Percentiles rank a stretch among this genome's conserved stretches.
These are phyloP conservation scores for Sphaerodactylus townsendi DNA, from an alignment of 2,113 vertebrate genomes.

Conservation along the genomic window DNA sequence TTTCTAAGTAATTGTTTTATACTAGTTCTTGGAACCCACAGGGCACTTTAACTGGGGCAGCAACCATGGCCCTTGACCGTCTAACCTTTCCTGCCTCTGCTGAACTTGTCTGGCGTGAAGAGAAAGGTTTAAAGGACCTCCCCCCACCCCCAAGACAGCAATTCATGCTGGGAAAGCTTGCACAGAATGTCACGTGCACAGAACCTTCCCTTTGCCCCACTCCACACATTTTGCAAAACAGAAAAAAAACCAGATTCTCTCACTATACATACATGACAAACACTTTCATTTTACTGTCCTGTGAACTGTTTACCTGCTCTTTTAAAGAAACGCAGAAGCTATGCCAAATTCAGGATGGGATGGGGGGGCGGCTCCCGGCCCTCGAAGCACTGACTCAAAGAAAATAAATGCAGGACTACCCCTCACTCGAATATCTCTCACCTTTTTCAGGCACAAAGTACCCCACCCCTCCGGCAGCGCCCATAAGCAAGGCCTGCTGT, in stretches of 20 bases:
- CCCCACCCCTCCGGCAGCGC: background rate
- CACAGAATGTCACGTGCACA: background rate
- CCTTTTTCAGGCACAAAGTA: background rate
- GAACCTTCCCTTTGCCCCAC: background rate
- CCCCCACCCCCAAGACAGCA: background rate
- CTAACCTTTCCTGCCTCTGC: background rate
- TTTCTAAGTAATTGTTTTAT: background rate
- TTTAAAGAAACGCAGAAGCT: too few relatives aligned
- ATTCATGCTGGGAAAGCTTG: background rate
- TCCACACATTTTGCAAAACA: background rate
- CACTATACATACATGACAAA: too few relatives aligned
- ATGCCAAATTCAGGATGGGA: too few relatives aligned
- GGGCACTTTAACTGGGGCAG: background rate
- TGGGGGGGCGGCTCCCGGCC: too few relatives aligned
- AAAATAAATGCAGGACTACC: background rate
- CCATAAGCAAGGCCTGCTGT: background rate
- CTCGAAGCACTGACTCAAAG: too few relatives aligned
- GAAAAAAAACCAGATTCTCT: too few relatives aligned
- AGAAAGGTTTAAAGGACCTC: background rate
- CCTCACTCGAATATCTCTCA: background rate
- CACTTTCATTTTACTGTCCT: too few relatives aligned
- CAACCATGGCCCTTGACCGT: background rate
- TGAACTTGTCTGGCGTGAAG: background rate
- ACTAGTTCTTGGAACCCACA: background rate
- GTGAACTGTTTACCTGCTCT: too few relatives aligned